Evolutionary conservation across 2,113 vertebrate genomes (phyloP), one percentile per base, ranked within the genome.

Genomic region (Tenrec ecaudatus): DNA sequence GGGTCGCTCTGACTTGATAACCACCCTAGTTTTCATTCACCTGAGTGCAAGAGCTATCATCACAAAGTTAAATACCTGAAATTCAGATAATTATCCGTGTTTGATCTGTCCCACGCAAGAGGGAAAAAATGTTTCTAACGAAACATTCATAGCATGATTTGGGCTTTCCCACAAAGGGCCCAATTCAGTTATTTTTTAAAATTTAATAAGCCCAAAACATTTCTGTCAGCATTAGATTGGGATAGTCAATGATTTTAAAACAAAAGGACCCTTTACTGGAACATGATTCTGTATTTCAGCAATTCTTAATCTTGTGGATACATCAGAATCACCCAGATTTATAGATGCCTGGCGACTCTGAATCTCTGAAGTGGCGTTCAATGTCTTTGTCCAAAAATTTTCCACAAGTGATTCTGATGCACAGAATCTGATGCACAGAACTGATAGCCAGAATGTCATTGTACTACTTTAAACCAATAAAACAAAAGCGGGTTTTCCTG

Each of bases 61-160:
- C 92, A 94, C 76, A 38, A 95, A 79, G 33, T 85, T 96, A 76
- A 89, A 95, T 75, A 88, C 73, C 43, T 66, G 22, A 86, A 86
- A 91, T 57, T 64, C 76, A 33, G 64, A 11, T 29, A 95, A 82
- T 17, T 71, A 2, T 82, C 62, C 79, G 33, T 43, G 23, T 75
- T 87, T 95, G 78, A 94, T 85, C 78, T 75, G 14, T 17, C 57
- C 20, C 73, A 33, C 58, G 33, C 43, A n/a, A 80, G 87, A 93
- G 96, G 96, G 80, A 64, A 38, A 96, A 86, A 91, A 89, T 57
- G 47, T 89, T 94, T 91, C 82, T 88, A 85, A 82, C 40, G 75
- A 73, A 82, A 93, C 92, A 96, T 79, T 94, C 75, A 95, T 62
- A 89, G 15, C n/a, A 91, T n/a, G 69, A 95, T 31, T 73, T 22